Evolutionary conservation across 2,888 invertebrate genomes (phyloP), one percentile per base, ranked within the genome.

Genomic region (Drosophila putrida): DNA sequence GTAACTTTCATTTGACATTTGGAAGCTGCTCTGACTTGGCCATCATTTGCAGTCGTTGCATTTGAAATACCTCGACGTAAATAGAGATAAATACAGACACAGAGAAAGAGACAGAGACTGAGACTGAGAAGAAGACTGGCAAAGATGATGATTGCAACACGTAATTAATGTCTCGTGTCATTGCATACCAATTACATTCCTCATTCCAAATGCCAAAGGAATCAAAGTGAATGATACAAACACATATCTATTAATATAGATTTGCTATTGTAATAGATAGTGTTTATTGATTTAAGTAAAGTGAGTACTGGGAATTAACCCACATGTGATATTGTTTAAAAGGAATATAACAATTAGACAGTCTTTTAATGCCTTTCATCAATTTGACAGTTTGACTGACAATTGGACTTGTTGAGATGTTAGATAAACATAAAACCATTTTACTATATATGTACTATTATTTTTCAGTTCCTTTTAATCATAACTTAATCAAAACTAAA

Each of bases 1-100:
- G 68, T 58, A 71, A 81, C 71, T 80, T 83, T 87, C 81, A 62
- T 78, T 75, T 75, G 82, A 80, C 84, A 82, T 82, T 60, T 66
- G 67, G 67, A 47, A 60, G 60, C 51, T 57, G 47, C 55, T 60
- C 44, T 50, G 53, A 46, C 57, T 79, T 53, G 53, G 49, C 43
- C 60, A 59, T 46, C 59, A 55, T 39, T 49, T 50, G 60, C 53
- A 43, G 38, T 50, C 54, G 15, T 39, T 68, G 76, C 75, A 71
- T 64, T 71, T 66, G 77, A 57, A 72, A 72, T 73, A 60, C 66
- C 13, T 39, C 38, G 6, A 46, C 31, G 4, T 44, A 31, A 15
- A 10, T 28, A 13, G 47, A 41, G 49, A 33, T 8, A 8, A 43
- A 36, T 8, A 25, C 20, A 31, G 25, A 6, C 31, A 15, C 27